Evolutionary conservation across 2,888 invertebrate species (phyloP), one percentile per base, ranked within the genome.

Genomic region (Syrphus vitripennis): DNA sequence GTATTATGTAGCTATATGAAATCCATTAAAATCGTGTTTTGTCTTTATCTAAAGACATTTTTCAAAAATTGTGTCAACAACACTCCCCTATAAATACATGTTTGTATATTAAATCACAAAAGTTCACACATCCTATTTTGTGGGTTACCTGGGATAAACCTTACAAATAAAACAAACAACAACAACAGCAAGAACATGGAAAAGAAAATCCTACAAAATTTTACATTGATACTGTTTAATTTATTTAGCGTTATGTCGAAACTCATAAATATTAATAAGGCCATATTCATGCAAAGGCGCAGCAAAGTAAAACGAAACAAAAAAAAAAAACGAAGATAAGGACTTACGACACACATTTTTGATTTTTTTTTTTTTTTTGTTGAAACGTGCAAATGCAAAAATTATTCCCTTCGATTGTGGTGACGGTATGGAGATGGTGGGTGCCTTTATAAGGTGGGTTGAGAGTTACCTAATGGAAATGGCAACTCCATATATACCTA

Each of bases 251-350:
- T 77, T 82, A 78, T 82, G 81, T 81, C 77, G 67, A 81, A 29
- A 45, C 69, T 81, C 86, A 86, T 86, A 86, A 82, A 86, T 86
- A 86, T 86, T 86, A 81, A 81, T 86, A 78, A 74, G 81, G 34
- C 1, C 72, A 61, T 74, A 63, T 26, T 84, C 80, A 76, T 77
- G 81, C 80, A 80, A 80, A 76, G 75, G 65, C 61, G 55, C 74
- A 69, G 40, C 59, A 61, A n/a, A 24, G 59, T 21, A 59, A 34
- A 40, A 21, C n/a, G 3, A 34, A 37, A 63, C 55, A 61, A 24
- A 24, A 10, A 29, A 40, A 14, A 16, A 24, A 76, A 14, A 4
- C 14, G 16, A 40, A 59, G 80, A 80, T 78, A 78, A 83, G 61
- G 69, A 55, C 69, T 69, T 19, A 53, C 42, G 37, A 50, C 40